A percentile compares a stretch with the other conserved stretches of the same genome.
phyloP scores from a whole-genome alignment of 2,888 invertebrate species.

The Xylota segnis region DNA sequence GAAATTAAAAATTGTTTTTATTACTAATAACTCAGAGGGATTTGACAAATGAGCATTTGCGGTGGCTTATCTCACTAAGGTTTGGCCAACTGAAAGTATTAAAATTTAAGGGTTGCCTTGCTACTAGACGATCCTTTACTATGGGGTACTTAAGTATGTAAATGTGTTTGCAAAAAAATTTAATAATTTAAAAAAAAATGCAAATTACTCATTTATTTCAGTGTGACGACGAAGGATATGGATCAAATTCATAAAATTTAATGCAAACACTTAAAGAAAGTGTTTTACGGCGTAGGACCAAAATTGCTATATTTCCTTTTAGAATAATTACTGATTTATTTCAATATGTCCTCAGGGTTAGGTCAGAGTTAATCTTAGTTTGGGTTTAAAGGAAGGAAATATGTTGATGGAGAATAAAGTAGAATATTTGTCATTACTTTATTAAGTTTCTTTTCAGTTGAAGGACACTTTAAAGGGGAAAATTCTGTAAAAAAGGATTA shows the following conservation, averaged over 20 bases:
- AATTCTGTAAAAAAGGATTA: no score
- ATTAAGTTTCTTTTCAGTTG: no score
- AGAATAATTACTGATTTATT: not conserved
- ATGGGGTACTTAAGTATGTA: not conserved
- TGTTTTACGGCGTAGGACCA: not conserved
- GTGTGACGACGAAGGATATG: not conserved
- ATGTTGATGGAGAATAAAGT: no score
- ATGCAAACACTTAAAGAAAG: not conserved
- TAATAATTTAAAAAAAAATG: slow-evolving; percentile 31
- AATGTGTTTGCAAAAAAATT: not conserved
- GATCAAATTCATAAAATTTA: slow-evolving; percentile 25
- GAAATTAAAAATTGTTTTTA: slow-evolving; percentile 36
- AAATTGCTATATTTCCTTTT: not conserved
- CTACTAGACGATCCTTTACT: not conserved
- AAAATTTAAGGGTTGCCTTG: slow-evolving; percentile 6
- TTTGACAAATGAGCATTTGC: slow-evolving; percentile 5
- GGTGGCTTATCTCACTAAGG: not conserved
- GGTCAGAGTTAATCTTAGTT: no score
- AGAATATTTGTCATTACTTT: no score
- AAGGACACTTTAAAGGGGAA: no score
- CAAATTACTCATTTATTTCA: not conserved
- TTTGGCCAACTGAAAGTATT: slow-evolving; percentile 10
- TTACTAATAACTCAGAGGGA: not conserved
- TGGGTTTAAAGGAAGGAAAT: no score
- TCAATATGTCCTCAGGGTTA: no score